These are phyloP conservation scores for Branchinecta lynchi DNA, from an alignment of 1,140 invertebrate species.

Conservation along the genomic window DNA sequence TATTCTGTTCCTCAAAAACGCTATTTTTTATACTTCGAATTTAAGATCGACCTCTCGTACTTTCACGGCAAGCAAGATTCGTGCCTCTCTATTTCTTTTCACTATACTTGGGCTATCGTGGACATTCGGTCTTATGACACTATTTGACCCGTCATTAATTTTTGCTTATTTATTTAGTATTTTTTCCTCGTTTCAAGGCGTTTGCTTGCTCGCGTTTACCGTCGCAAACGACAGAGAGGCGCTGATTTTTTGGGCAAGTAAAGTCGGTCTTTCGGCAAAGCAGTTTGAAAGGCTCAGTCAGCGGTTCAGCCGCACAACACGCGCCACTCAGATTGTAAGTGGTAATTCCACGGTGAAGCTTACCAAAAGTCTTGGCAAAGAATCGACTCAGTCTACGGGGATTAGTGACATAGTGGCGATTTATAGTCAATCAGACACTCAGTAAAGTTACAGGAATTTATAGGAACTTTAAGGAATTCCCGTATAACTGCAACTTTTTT, in stretches of 20 bases:
- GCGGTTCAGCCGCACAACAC: too few relatives aligned
- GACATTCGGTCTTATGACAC: slow-evolving; percentile 24
- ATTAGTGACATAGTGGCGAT: too few relatives aligned
- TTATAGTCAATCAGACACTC: too few relatives aligned
- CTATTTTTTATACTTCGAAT: slow-evolving; percentile 28
- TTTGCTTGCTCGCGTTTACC: slow-evolving; percentile 28
- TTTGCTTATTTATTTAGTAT: slow-evolving; percentile 25
- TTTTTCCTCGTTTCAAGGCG: slow-evolving; percentile 24
- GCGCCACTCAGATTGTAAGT: too few relatives aligned
- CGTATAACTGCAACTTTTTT: too few relatives aligned
- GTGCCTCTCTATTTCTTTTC: slow-evolving; percentile 32
- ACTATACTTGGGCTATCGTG: slow-evolving; percentile 28
- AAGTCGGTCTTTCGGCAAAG: not conserved
- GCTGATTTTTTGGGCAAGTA: slow-evolving; percentile 19
- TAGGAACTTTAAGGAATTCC: too few relatives aligned
- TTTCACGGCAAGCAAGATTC: slow-evolving; percentile 29
- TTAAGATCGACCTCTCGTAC: slow-evolving; percentile 30
- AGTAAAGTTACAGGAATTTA: too few relatives aligned
- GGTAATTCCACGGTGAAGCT: too few relatives aligned
- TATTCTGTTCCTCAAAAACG: slow-evolving; percentile 29
- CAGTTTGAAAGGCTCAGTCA: not conserved
- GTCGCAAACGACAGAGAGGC: slow-evolving; percentile 21
- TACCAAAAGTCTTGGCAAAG: too few relatives aligned
- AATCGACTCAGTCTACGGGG: too few relatives aligned
- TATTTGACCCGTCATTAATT: slow-evolving; percentile 20